Percentiles rank a stretch among this genome's conserved stretches.
Conservation (phyloP, 1,140 invertebrate species). For the Camponotus vicinus region DNA sequence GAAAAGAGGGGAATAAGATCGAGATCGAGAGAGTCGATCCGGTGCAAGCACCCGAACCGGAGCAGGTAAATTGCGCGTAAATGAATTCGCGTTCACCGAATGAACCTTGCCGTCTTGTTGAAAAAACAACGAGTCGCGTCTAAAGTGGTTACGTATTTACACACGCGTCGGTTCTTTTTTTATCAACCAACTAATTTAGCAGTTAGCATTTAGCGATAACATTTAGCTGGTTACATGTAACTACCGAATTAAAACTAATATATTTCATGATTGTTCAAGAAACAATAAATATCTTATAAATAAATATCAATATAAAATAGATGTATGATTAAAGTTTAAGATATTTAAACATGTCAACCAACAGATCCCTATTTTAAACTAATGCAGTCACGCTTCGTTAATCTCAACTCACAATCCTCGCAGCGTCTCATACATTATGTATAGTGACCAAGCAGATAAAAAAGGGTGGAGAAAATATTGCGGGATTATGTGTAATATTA, state of each 20-base stretch:
- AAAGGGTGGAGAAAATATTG: conserved; percentile 37
- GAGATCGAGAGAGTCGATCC: conserved; percentile 65
- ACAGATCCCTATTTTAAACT: conserved; percentile 26
- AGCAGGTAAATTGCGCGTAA: conserved; percentile 78
- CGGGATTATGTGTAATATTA: conserved; percentile 20
- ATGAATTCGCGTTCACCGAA: not conserved
- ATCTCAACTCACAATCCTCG: conserved; percentile 19
- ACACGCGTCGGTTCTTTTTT: too few species aligned
- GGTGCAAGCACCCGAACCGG: conserved; percentile 84
- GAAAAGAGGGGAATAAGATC: conserved; percentile 77
- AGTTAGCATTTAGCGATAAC: too few species aligned
- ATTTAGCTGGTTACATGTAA: too few species aligned
- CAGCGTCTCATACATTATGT: conserved; percentile 35
- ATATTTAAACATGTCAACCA: not conserved
- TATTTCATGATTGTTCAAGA: too few species aligned
- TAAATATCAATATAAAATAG: not conserved
- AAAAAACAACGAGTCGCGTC: too few species aligned
- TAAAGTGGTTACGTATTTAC: too few species aligned
- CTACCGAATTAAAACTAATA: too few species aligned
- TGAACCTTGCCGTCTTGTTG: not conserved
- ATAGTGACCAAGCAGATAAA: conserved; percentile 13
- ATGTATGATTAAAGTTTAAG: not conserved
- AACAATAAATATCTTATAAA: too few species aligned
- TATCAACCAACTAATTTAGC: too few species aligned
- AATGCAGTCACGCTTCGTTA: conserved; percentile 49